Base-by-base conservation (phyloP, 2,113 vertebrate genomes). In the Psephotus haematonotus region DNA sequence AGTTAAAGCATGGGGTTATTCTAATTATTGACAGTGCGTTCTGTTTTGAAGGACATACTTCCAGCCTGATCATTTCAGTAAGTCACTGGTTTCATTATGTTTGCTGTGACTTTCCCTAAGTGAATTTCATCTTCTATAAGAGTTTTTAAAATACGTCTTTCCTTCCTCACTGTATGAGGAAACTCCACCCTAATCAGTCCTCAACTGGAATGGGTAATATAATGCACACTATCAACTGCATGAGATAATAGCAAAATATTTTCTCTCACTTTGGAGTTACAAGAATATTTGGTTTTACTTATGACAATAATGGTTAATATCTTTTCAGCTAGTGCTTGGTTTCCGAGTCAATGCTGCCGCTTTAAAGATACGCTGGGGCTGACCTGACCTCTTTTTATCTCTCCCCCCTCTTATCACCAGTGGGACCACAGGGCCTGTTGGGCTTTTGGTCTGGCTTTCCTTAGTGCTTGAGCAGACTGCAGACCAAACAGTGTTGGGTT, bases 211-310 rank as follows among this genome's bases (percentile, higher is more conserved):
- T 0, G 12, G 29, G 35, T 77, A 67, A 71, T 43, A 23, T 13
- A 70, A 74, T 78, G 43, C 2, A 0, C 0, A 0, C 35, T 95
- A 71, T 95, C 92, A 88, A 8, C 41, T 75, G 17, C 41, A n/a
- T 77, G 76, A 88, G 90, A 95, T 87, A 91, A 82, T 28, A 88
- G 70, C 44, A 92, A 92, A 93, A 79, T 96, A 75, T 68, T 95
- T 93, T 90, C 43, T 75, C 25, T 74, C 0, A 1, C 70, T 82
- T 86, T 1, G 0, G 50, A 79, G 62, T 78, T 68, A 41, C 29
- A 63, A 41, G 90, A 86, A 60, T 86, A 91, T 80, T 80, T 84
- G n/a, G 46, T 5, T 91, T 91, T 82, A 68, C 72, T 94, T 88
- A 60, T n/a, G 76, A 90, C 70, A 93, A 84, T 83, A 96, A 67